Evolutionary conservation across 2,797 vertebrate genomes (phyloP), one percentile per base, ranked within the genome.

Genomic region (Hipposideros larvatus): DNA sequence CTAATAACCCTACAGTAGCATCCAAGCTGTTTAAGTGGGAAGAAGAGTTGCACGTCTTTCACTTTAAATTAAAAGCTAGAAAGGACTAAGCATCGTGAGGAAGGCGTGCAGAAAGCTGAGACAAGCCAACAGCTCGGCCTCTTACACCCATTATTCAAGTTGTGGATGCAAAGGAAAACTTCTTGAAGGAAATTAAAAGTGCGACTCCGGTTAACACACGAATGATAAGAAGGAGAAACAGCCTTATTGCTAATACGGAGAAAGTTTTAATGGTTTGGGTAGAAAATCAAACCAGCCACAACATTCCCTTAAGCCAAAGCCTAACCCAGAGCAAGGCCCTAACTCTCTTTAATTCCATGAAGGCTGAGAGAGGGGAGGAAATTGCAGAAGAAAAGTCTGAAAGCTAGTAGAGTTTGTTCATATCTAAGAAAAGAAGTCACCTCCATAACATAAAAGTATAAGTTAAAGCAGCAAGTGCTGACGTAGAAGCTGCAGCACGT

Each of bases 151-250:
- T 21, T 63, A 82, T 28, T 26, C 31, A 46, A 46, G 26, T 84
- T 66, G 46, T 51, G 9, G 53, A 53, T 37, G 46, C 80, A 66
- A 84, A 84, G 31, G 43, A 37, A 84, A 37, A 84, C 21, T 34
- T 51, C 46, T 51, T 84, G 46, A 51, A 63, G 79, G 41, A 84
- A 34, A 66, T 51, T 51, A 34, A 66, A 84, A 51, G 13, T 66
- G 82, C 63, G 34, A 84, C 14, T 51, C 63, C 14, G 10, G 8
- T 66, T 63, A 84, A 66, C 9, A 84, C 61, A 53, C 2, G 0
- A 51, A 84, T 84, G 63, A 66, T 84, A 84, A 84, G 63, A 84
- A 84, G 26, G n/a, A 18, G 63, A 83, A 83, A 66, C 61, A 83
- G 63, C 21, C 22, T 51, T 51, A 68, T 66, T 68, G n/a, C 48